Evolutionary conservation across 2,113 vertebrate genomes (phyloP), one percentile per base, ranked within the genome.

Genomic region (Nesogale talazaci): DNA sequence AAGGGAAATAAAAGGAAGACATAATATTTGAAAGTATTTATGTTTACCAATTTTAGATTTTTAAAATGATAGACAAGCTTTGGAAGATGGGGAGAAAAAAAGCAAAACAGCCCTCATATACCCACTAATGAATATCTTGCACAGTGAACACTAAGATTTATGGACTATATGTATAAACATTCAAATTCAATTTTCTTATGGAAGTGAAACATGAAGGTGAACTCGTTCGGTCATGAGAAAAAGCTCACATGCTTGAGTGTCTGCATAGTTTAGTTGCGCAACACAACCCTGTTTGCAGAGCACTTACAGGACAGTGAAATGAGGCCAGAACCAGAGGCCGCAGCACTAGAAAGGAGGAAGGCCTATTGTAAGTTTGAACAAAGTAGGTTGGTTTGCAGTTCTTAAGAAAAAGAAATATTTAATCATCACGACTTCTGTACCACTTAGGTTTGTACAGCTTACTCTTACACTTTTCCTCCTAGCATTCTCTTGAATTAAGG

Each of bases 351-450:
- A 90, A 86, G 63, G 67, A 52, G 83, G 42, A 88, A 80, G 59
- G 3, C 19, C 3, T 69, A 85, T 75, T 78, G 77, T 85, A 74
- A 81, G 86, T 89, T 59, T 94, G 69, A 95, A 6, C 78, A 20
- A 69, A 16, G 40, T 92, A 34, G 36, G 61, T 1, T 94, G 61
- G 83, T 29, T 63, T 86, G 57, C 14, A 82, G 42, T 4, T 78
- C 25, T 34, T 79, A 83, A 94, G 82, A 74, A 65, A 92, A 86
- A 63, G 27, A 81, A 89, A 86, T 34, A 56, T 85, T 92, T 86
- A 29, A 46, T 46, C 42, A 46, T 46, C 5, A 46, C 42, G 5
- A 84, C 31, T 90, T 94, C 70, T 74, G 22, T 56, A 83, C 86
- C 61, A 83, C 80, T 89, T 61, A 87, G 29, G 72, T 91, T 22